Conservation (phyloP, 2,797 vertebrate genomes). For the Poeciliopsis infans region DNA sequence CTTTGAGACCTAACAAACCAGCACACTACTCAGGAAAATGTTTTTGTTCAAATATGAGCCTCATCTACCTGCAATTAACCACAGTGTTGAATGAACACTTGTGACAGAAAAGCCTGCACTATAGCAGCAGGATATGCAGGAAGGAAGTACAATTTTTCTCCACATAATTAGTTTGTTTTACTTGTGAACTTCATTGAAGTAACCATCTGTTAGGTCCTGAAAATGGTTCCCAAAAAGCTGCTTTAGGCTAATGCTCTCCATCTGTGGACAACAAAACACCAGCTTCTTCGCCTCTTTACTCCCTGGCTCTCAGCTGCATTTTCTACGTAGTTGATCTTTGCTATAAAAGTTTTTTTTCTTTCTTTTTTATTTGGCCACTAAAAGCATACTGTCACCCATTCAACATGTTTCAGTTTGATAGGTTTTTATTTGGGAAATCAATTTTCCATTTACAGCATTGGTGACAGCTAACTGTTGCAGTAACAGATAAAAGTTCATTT, state of each 20-base stretch:
- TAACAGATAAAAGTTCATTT: background rate
- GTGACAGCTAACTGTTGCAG: background rate
- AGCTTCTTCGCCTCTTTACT: background rate
- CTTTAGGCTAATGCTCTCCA: too few relatives aligned
- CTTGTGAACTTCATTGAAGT: too few relatives aligned
- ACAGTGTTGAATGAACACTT: background rate
- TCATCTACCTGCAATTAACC: background rate
- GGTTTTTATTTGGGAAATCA: background rate
- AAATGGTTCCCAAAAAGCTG: too few relatives aligned
- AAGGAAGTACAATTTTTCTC: too few relatives aligned
- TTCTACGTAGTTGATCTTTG: background rate
- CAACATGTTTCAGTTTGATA: background rate
- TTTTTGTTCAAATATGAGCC: background rate
- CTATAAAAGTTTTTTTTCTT: too few relatives aligned
- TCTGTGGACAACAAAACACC: too few relatives aligned
- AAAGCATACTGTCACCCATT: background rate
- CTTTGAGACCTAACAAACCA: background rate
- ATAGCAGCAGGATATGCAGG: too few relatives aligned
- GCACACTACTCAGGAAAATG: background rate
- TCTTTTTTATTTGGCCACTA: too few relatives aligned
- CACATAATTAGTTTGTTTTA: too few relatives aligned
- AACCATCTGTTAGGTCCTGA: too few relatives aligned
- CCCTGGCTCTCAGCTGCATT: background rate
- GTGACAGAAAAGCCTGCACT: background rate
- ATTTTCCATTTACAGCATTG: background rate